Evolutionary conservation across 2,797 vertebrate genomes (phyloP), one percentile per base, ranked within the genome.

Genomic region (Hemibagrus guttatus): DNA sequence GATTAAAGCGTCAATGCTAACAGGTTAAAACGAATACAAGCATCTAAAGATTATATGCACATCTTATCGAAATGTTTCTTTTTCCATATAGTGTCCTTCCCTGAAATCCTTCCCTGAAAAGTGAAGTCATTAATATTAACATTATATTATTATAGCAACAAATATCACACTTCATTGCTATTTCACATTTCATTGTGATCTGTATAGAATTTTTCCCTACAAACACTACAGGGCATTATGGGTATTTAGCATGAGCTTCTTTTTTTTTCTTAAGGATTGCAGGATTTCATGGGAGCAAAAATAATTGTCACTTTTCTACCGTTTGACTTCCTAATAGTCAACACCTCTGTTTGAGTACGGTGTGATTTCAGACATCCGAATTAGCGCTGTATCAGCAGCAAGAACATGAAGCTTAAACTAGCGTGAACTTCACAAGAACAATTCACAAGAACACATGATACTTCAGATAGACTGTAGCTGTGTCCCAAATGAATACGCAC

Each of bases 1-100:
- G 58, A 78, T 78, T 78, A 52, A 78, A 58, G 54, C 49, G 49
- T 76, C 74, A 76, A 21, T 76, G 75, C 17, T 28, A 56, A 52
- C 52, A 78, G 75, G 75, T 56, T 78, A 31, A 78, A 78, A 78
- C 19, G 23, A 75, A 52, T 26, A 3, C 17, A 49, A 52, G 8
- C 52, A 75, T 52, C 72, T 75, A 78, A 58, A 78, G 75, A 17
- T 78, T 78, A 78, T 58, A 58, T 56, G 5, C 5, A 8, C 9
- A 19, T 58, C 75, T 56, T 35, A 78, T 28, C 75, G 35, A 12
- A 56, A 78, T 56, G 13, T 75, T 75, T n/a, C 23, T 28, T 49
- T 31, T 75, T 75, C n/a, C 28, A 75, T 52, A 28, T 75, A n/a
- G n/a, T n/a, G n/a, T n/a, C n/a, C n/a, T n/a, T n/a, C n/a, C n/a